These are phyloP conservation scores for Odontomachus brunneus DNA, from an alignment of 1,140 invertebrate species.

Conservation along the genomic window DNA sequence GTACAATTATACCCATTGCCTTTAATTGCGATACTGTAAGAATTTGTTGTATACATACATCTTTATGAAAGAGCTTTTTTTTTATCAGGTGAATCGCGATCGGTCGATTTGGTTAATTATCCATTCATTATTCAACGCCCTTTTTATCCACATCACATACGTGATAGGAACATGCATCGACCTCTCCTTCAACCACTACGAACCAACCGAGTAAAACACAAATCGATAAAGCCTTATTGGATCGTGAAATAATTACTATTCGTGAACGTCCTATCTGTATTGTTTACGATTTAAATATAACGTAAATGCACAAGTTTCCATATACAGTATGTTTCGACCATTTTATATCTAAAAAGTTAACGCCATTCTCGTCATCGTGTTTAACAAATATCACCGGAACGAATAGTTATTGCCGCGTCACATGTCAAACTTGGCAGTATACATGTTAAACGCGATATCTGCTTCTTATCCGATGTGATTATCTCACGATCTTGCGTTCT, in stretches of 20 bases:
- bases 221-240: neutral
- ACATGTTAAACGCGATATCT: neutral
- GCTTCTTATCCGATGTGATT: neutral
- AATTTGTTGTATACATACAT: slow-evolving; percentile 70
- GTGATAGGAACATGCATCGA: neutral
- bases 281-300: neutral
- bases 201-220: slow-evolving; percentile 13
- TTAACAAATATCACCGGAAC: no score
- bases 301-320: neutral
- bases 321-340: neutral
- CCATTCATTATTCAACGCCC: slow-evolving; percentile 18
- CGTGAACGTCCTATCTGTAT: neutral
- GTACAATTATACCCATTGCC: slow-evolving; percentile 83
- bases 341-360: neutral
- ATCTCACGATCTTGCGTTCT: neutral
- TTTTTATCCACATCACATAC: neutral
- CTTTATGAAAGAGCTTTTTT: slow-evolving; percentile 43
- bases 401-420: no score
- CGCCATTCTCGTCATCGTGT: no score
- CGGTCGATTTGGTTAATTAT: slow-evolving; percentile 46
- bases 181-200: no score
- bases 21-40: slow-evolving; percentile 81
- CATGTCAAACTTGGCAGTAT: no score
- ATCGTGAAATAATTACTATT: slow-evolving; percentile 11
- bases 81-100: slow-evolving; percentile 50